These are phyloP conservation scores for Nomada ferruginata DNA, from an alignment of 2,888 invertebrate species.

Conservation along the genomic window DNA sequence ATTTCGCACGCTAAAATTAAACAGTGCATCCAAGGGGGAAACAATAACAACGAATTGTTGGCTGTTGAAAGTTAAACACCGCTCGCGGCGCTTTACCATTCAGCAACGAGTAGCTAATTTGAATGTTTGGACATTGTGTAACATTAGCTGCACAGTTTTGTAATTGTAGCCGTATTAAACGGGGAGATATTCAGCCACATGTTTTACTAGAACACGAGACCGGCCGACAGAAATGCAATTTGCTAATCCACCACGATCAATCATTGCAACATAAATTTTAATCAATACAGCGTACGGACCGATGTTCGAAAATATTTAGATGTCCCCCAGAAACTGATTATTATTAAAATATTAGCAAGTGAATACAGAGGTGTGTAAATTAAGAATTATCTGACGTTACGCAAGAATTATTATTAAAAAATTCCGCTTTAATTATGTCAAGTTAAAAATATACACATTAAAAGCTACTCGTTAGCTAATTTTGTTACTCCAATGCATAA, in stretches of 20 bases:
- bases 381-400: too few relatives aligned
- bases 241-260: not conserved
- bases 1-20: constrained; percentile 40
- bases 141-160: not conserved
- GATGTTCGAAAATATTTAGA: not conserved
- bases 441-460: too few relatives aligned
- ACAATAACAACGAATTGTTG: constrained; percentile 21
- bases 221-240: not conserved
- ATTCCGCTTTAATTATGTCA: too few relatives aligned
- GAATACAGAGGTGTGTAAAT: too few relatives aligned
- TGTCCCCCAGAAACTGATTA: too few relatives aligned
- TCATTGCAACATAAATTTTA: not conserved
- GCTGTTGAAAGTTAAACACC: not conserved
- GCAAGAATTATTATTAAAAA: too few relatives aligned
- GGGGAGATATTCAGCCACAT: not conserved
- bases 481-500: too few relatives aligned
- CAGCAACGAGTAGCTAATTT: not conserved
- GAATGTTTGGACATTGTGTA: not conserved
- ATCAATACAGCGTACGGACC: not conserved
- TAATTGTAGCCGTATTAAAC: not conserved
- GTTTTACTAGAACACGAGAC: not conserved
- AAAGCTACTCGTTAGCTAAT: too few relatives aligned
- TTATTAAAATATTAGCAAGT: too few relatives aligned
- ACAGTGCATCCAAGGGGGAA: constrained; percentile 16
- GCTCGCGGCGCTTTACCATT: not conserved